Conservation (phyloP, 1,140 invertebrate genomes). For the Camponotus vicinus region DNA sequence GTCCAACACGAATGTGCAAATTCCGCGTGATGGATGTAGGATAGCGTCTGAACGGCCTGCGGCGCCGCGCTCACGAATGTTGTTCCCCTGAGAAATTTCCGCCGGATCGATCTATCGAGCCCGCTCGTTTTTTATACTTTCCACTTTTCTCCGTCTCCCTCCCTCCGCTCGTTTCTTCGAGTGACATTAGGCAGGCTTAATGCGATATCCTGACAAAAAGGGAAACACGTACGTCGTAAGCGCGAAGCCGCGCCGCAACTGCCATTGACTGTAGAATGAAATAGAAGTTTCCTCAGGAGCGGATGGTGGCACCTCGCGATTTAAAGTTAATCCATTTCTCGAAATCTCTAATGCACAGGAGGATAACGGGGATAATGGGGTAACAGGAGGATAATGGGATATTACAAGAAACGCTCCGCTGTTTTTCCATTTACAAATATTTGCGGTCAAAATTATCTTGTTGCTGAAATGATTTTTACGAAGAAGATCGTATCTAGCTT, state of each 20-base stretch:
- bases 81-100: constrained; percentile 73
- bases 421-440: background rate
- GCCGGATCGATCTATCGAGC: constrained; percentile 71
- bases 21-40: constrained; percentile 54
- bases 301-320: constrained; percentile 49
- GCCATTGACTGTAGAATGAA: constrained; percentile 75
- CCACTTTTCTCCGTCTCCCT: background rate
- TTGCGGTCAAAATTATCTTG: background rate
- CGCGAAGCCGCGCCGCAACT: constrained; percentile 40
- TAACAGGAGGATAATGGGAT: no score
- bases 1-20: constrained; percentile 61
- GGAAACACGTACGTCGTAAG: constrained; percentile 55
- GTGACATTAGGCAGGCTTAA: constrained; percentile 73
- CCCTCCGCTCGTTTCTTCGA: constrained; percentile 44
- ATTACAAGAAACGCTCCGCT: background rate
- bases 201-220: constrained; percentile 65
- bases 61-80: constrained; percentile 27
- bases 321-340: background rate
- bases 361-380: no score
- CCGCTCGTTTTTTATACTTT: constrained; percentile 30
- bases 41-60: constrained; percentile 41
- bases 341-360: background rate
- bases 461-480: background rate
- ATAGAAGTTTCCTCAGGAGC: constrained; percentile 62
- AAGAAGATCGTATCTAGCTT: background rate